phyloP scores from a whole-genome alignment of 2,797 vertebrate species.

The Uromys caudimaculatus region DNA sequence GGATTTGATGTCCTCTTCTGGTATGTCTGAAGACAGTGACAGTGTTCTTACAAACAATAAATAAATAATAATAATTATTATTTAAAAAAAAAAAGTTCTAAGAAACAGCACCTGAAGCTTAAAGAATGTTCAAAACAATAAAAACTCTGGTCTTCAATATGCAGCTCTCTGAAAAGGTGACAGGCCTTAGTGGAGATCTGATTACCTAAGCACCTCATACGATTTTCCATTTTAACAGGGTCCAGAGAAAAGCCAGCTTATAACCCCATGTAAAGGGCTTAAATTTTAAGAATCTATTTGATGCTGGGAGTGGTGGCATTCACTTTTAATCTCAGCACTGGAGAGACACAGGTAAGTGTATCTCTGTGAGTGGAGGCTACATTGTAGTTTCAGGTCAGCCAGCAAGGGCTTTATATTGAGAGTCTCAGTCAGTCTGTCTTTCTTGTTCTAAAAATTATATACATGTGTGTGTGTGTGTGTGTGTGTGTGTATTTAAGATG shows the following conservation, averaged over 20 bases:
- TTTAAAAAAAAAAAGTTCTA: background rate
- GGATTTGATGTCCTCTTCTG: no score
- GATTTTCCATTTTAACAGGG: constrained; percentile 8
- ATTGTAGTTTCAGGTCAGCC: background rate
- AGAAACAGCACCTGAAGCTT: background rate
- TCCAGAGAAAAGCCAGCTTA: constrained; percentile 48
- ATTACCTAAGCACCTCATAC: background rate
- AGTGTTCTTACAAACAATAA: no score
- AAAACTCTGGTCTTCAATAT: background rate
- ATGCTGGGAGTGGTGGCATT: background rate
- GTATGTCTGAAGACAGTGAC: no score
- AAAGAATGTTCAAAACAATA: background rate
- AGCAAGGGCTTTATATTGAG: background rate
- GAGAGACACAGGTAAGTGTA: background rate
- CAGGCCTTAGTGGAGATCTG: background rate
- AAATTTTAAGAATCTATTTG: constrained; percentile 16
- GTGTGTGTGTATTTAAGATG: constrained; percentile 54
- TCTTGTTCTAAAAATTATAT: background rate
- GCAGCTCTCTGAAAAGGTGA: constrained; percentile 5
- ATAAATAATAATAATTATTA: no score
- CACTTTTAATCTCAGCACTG: background rate
- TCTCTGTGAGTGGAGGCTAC: background rate
- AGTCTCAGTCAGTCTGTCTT: background rate
- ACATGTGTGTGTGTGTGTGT: background rate
- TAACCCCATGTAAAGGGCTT: background rate